These are phyloP conservation scores for Harmothoe impar DNA, from an alignment of 2,888 invertebrate species.

Conservation along the genomic window DNA sequence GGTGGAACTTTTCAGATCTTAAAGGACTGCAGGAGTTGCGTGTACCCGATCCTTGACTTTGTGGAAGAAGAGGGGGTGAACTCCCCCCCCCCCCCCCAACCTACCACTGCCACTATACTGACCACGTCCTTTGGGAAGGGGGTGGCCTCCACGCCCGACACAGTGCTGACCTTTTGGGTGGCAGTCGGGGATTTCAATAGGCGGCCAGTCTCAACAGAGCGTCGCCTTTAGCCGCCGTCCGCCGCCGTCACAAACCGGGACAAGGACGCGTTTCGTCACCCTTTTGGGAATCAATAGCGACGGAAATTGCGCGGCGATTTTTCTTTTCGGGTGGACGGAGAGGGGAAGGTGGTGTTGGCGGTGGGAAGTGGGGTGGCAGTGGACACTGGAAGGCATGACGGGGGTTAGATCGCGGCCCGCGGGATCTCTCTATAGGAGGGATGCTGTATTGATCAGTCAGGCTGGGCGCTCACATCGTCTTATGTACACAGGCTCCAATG, in stretches of 20 bases:
- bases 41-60: too few relatives aligned
- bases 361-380: neutral
- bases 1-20: too few relatives aligned
- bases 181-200: neutral
- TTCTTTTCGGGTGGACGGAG: neutral
- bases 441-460: slow-evolving; percentile 17
- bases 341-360: neutral
- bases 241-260: neutral
- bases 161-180: slow-evolving; percentile 24
- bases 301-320: neutral
- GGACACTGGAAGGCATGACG: neutral
- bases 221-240: neutral
- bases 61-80: too few relatives aligned
- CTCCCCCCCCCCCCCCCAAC: neutral
- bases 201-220: neutral
- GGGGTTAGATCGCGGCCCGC: neutral
- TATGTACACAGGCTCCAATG: slow-evolving; percentile 24
- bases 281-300: slow-evolving; percentile 29
- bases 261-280: slow-evolving; percentile 31
- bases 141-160: neutral
- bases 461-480: neutral
- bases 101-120: neutral
- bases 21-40: too few relatives aligned
- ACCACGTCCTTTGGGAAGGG: neutral
- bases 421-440: neutral